phyloP scores from a whole-genome alignment of 2,888 invertebrate species.

The Calliopum simillimum region DNA sequence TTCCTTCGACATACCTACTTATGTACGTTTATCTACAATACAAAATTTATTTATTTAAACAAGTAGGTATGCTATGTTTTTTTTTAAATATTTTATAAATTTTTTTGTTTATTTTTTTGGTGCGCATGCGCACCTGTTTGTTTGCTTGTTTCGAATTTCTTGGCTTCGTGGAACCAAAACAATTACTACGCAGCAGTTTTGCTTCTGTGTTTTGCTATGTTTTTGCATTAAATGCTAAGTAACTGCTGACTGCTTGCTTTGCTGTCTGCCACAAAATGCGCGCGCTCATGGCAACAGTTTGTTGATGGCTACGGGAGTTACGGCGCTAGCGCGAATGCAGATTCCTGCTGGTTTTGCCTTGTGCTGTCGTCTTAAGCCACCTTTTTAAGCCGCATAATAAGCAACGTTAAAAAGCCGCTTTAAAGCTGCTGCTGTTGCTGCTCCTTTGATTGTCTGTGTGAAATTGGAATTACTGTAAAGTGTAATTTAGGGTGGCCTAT shows the following conservation, averaged over 20 bases:
- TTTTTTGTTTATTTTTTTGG: not conserved
- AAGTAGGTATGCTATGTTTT: not conserved
- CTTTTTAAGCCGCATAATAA: conserved; percentile 18
- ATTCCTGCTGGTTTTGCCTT: conserved; percentile 4
- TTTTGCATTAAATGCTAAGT: conserved; percentile 14
- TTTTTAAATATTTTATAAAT: not conserved
- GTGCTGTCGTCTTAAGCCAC: conserved; percentile 15
- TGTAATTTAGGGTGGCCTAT: too few relatives aligned
- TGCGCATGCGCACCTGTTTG: conserved; percentile 27
- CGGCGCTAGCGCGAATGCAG: not conserved
- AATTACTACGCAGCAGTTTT: conserved; percentile 29
- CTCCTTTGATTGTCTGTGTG: too few relatives aligned
- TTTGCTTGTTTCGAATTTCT: not conserved
- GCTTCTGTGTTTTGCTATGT: not conserved
- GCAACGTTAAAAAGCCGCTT: conserved; percentile 3
- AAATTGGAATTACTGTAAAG: too few relatives aligned
- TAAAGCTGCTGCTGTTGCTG: too few relatives aligned
- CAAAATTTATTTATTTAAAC: too few relatives aligned
- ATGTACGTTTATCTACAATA: too few relatives aligned
- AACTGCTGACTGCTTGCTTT: not conserved
- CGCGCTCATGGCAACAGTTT: not conserved
- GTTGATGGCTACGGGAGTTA: not conserved
- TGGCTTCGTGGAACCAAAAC: conserved; percentile 18
- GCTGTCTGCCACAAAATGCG: not conserved
- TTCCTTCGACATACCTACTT: too few relatives aligned